Evolutionary conservation across 2,888 invertebrate species (phyloP).

Genomic region (Macrophya alboannulata): DNA sequence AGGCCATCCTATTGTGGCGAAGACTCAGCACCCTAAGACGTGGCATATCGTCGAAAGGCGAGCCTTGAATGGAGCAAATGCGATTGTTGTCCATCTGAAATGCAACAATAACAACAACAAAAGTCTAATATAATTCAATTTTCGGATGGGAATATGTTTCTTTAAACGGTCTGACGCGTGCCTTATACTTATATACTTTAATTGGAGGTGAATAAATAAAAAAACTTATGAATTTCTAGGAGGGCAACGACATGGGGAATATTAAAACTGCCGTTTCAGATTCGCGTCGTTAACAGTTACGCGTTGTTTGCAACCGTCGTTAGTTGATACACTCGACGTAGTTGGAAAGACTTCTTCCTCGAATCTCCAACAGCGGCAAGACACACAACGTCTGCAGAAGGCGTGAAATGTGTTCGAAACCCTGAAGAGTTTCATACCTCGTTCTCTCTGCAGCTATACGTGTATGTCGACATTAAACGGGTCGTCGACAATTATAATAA

Average conservation of each 20-base stretch:
- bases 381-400: constrained; percentile 10
- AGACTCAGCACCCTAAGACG: constrained; percentile 90
- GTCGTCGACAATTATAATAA: constrained; percentile 5
- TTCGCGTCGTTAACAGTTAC: constrained; percentile 33
- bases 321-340: constrained; percentile 22
- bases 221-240: background rate
- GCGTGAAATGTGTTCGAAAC: constrained; percentile 2
- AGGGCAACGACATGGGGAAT: constrained; percentile 15
- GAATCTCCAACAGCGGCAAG: background rate
- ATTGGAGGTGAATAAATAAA: background rate
- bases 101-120: background rate
- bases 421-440: background rate
- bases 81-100: constrained; percentile 89
- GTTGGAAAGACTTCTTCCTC: background rate
- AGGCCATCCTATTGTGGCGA: constrained; percentile 88
- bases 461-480: background rate
- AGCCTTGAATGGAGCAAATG: constrained; percentile 90
- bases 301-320: background rate
- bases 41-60: constrained; percentile 92
- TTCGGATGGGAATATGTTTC: background rate
- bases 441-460: background rate
- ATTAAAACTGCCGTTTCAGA: constrained; percentile 20
- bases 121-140: background rate
- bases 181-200: background rate
- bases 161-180: background rate